These are phyloP conservation scores for Delphinapterus leucas DNA, from an alignment of 2,113 vertebrate genomes.

Conservation along the genomic window DNA sequence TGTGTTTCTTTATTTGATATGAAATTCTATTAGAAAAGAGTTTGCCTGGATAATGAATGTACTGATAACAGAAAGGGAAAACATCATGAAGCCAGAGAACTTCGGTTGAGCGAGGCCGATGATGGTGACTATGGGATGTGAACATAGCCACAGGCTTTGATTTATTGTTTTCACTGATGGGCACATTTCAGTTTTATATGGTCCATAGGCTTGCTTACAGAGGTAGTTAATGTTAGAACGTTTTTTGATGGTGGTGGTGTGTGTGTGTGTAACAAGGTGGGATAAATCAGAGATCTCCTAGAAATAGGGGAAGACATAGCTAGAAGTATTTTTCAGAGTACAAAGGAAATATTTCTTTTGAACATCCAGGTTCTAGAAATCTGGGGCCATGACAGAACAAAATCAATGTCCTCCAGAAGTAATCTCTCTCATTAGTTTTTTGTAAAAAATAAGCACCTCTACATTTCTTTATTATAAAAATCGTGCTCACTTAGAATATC, in stretches of 20 bases:
- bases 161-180: neutral
- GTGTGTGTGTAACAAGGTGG: neutral
- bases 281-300: neutral
- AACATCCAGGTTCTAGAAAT: neutral
- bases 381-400: neutral
- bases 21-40: neutral
- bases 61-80: neutral
- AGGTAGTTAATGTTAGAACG: neutral
- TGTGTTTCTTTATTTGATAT: slow-evolving; percentile 9
- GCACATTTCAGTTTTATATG: neutral
- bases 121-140: neutral
- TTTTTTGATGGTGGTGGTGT: neutral
- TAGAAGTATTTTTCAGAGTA: neutral
- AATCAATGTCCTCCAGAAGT: neutral
- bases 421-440: neutral
- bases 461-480: neutral
- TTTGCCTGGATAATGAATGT: slow-evolving; percentile 26
- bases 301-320: neutral
- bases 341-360: neutral
- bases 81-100: neutral
- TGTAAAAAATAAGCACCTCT: neutral
- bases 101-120: neutral
- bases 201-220: neutral
- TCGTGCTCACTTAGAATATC: neutral
- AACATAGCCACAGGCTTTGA: neutral